Evolutionary conservation across 2,888 invertebrate genomes (phyloP).

Genomic region (Meganola albula): DNA sequence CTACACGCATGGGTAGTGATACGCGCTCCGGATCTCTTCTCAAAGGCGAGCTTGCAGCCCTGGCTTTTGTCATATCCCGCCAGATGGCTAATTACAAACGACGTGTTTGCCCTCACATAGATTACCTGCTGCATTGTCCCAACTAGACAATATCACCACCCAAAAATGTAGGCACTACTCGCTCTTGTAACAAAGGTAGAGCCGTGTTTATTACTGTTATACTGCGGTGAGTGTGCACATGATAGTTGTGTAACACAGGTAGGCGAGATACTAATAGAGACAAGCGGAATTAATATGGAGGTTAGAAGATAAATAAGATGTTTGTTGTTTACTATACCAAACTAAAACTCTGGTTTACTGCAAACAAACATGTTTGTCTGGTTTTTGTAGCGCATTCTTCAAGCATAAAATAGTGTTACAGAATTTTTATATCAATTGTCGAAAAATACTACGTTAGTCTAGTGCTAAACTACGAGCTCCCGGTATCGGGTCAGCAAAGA

Average conservation of each 20-base stretch:
- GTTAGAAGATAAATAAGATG: too few relatives aligned
- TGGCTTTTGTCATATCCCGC: conserved; percentile 39
- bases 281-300: conserved; percentile 14
- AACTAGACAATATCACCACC: conserved; percentile 27
- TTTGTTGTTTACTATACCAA: too few relatives aligned
- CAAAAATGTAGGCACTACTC: conserved; percentile 12
- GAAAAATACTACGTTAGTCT: too few relatives aligned
- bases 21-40: conserved; percentile 28
- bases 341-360: too few relatives aligned
- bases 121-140: conserved; percentile 42
- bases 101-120: conserved; percentile 38
- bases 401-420: too few relatives aligned
- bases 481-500: too few relatives aligned
- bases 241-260: conserved; percentile 7
- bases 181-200: conserved; percentile 16
- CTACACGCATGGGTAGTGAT: conserved; percentile 33
- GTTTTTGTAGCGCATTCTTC: too few relatives aligned
- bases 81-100: conserved; percentile 50
- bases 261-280: conserved; percentile 23
- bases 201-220: conserved; percentile 10
- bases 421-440: too few relatives aligned
- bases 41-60: conserved; percentile 32
- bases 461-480: too few relatives aligned
- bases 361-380: too few relatives aligned
- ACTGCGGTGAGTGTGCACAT: conserved; percentile 6